Base-by-base conservation (phyloP, 2,888 invertebrate genomes). In the Lutraria lutraria region DNA sequence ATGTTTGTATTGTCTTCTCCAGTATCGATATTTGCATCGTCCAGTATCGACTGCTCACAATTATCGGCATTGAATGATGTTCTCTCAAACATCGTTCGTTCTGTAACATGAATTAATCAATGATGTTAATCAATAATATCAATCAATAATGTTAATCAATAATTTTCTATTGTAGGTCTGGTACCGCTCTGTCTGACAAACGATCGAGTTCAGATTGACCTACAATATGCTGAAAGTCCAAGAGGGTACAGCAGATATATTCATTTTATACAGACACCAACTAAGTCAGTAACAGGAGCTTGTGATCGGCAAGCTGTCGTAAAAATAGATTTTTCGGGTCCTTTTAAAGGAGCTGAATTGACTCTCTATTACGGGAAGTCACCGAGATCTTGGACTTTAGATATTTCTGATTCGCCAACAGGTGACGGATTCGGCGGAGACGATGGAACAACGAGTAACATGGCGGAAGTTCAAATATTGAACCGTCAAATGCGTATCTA, bases 401-500 rank as follows among this genome's bases (percentile, higher is more conserved):
- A 96, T 89, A 93, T 96, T 25, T 95, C 96, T 0, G 96, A 96
- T 89, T 95, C 96, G 0, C 93, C 94, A 0, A 94, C 94, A 0
- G 95, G 96, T 0, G 95, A 96, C 86, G 96, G 96, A 0, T 95
- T 95, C 87, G 96, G 96, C 0, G 95, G 95, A 0, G 95, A 95
- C 87, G 94, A 94, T 86, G 94, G 94, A 0, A 94, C 95, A 13
- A 95, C 94, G 2, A 94, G 94, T 85, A 95, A 95, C 92, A 96
- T 94, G 94, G 96, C 96, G 16, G 96, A 96, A 88, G 92, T 94
- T n/a, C 96, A 96, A 81, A 94, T 96, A 34, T 94, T 95, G 84
- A 96, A 96, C 91, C 88, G 95, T 15, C 96, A 96, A 91, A 88
- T 96, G 88, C 94, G 96, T 76, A 94, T 96, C 87, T 96, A 96